Evolutionary conservation across 35 echinoderm and acorn worm genomes (phyloP).

Genomic region (Holothuria glaberrima): DNA sequence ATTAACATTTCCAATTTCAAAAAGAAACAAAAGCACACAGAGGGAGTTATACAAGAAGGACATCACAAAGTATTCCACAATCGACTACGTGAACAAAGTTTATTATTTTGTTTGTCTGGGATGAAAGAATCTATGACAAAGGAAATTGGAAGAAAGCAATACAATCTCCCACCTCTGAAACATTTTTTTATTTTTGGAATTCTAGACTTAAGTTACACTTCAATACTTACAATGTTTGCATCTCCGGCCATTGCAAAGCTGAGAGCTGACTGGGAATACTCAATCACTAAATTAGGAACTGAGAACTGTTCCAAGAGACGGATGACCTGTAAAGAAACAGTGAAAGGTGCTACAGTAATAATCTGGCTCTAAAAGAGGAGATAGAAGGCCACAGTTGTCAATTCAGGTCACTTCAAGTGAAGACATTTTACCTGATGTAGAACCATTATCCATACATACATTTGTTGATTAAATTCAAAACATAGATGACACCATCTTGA

Average conservation of each 20-base stretch:
- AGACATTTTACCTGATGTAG: not conserved
- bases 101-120: too few relatives aligned
- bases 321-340: conserved; percentile 50
- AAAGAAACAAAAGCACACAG: too few relatives aligned
- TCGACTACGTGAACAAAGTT: too few relatives aligned
- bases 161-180: too few relatives aligned
- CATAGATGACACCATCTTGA: too few relatives aligned
- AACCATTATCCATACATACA: not conserved
- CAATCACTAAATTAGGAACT: conserved; percentile 81
- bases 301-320: conserved; percentile 94
- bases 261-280: conserved; percentile 80
- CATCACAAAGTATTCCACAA: not conserved
- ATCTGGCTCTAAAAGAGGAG: too few relatives aligned
- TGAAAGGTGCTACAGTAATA: not conserved
- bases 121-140: too few relatives aligned
- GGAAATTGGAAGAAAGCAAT: too few relatives aligned
- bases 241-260: conserved; percentile 87
- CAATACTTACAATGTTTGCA: conserved; percentile 86
- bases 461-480: too few relatives aligned
- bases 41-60: not conserved
- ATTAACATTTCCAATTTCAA: too few relatives aligned
- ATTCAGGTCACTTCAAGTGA: not conserved
- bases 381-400: too few relatives aligned
- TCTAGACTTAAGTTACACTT: not conserved
- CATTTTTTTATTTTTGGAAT: too few relatives aligned